Conservation (phyloP, 2,888 invertebrate genomes). For the Athalia cordata region DNA sequence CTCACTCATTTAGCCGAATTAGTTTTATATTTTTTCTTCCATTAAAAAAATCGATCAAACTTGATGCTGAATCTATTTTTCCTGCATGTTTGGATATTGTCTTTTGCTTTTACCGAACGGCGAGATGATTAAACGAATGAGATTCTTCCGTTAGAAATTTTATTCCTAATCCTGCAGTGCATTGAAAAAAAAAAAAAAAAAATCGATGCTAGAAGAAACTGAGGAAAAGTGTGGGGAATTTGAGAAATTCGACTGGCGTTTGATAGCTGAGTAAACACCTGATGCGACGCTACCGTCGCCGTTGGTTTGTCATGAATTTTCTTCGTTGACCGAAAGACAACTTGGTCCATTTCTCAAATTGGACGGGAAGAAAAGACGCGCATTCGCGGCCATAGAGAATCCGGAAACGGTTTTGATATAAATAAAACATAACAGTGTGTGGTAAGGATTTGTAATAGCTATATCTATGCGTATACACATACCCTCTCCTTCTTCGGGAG, state of each 20-base stretch:
- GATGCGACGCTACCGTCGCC: neutral
- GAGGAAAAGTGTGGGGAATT: neutral
- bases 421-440: conserved; percentile 15
- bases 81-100: too few species aligned
- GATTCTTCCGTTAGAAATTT: too few species aligned
- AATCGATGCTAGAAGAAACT: neutral
- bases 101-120: too few species aligned
- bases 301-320: conserved; percentile 36
- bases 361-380: neutral
- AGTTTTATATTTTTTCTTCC: too few species aligned
- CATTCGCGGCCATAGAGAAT: neutral
- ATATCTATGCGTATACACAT: too few species aligned
- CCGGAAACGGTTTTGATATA: conserved; percentile 28
- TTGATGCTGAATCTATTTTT: too few species aligned
- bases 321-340: conserved; percentile 25
- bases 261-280: conserved; percentile 12
- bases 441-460: neutral
- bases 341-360: conserved; percentile 25
- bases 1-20: too few species aligned
- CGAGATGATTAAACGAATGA: too few species aligned
- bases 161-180: too few species aligned
- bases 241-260: neutral
- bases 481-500: neutral
- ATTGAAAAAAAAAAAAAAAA: too few species aligned
- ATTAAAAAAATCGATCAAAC: too few species aligned